A percentile compares a stretch with the other conserved stretches of the same genome.
phyloP scores from a whole-genome alignment of 2,113 vertebrate species.

The Dasypus novemcinctus region DNA sequence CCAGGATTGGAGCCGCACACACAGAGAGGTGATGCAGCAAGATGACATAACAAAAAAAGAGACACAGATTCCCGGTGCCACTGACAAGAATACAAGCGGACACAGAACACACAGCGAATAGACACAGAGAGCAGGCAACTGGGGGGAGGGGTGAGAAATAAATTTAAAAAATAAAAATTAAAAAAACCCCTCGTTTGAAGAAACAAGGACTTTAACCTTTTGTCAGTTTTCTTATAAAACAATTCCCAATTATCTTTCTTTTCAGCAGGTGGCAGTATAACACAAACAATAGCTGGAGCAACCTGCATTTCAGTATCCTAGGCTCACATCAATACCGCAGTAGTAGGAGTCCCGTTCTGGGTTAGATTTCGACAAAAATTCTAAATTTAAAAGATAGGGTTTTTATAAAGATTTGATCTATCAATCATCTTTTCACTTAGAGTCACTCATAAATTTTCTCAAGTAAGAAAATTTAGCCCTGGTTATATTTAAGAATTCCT shows the following conservation, averaged over 20 bases:
- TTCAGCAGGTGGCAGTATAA: slow-evolving; percentile 83
- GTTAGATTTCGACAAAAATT: slow-evolving; percentile 71
- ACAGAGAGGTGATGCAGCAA: too few species aligned
- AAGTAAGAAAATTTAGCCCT: neutral
- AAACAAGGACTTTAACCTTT: neutral
- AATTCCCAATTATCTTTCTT: neutral
- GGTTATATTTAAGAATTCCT: neutral
- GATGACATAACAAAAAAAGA: too few species aligned
- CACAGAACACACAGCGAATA: too few species aligned
- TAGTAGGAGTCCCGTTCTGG: neutral
- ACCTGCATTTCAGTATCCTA: neutral
- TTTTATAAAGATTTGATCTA: slow-evolving; percentile 58
- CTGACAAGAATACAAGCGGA: too few species aligned
- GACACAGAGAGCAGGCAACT: too few species aligned
- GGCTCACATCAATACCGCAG: neutral
- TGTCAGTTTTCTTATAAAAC: neutral
- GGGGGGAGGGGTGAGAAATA: too few species aligned
- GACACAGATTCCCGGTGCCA: too few species aligned
- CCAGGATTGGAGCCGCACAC: too few species aligned
- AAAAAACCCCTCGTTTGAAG: neutral
- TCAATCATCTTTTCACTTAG: slow-evolving; percentile 32
- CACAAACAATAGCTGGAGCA: slow-evolving; percentile 59
- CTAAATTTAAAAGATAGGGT: slow-evolving; percentile 66
- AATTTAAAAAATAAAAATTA: too few species aligned
- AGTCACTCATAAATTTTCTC: neutral